Evolutionary conservation across 2,797 vertebrate genomes (phyloP).

Genomic region (Schizopygopsis malacanthus): DNA sequence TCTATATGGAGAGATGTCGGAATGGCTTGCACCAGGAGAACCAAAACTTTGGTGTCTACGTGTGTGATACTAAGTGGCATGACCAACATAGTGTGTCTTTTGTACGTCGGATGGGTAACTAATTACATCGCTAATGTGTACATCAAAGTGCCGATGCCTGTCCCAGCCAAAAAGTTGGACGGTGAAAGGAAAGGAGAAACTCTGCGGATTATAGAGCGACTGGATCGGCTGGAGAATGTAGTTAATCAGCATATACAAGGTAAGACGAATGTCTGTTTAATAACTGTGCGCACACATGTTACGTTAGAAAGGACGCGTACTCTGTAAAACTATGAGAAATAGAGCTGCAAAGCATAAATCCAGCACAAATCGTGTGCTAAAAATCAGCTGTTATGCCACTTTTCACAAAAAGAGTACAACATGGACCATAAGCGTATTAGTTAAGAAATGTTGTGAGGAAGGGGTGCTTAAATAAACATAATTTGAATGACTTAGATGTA

Average conservation of each 20-base stretch:
- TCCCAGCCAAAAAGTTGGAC: conserved; percentile 91
- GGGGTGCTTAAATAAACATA: not conserved
- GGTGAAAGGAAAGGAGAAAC: conserved; percentile 94
- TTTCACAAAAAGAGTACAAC: not conserved
- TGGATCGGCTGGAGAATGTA: conserved; percentile 95
- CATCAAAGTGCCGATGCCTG: conserved; percentile 91
- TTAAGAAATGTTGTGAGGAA: not conserved
- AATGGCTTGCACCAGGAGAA: conserved; percentile 99
- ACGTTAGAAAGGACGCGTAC: not conserved
- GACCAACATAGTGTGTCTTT: conserved; percentile 96
- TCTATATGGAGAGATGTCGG: conserved; percentile 86
- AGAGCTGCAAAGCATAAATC: not conserved
- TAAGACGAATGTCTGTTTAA: conserved; percentile 66
- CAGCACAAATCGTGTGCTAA: not conserved
- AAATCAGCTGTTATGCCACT: not conserved
- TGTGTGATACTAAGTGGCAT: conserved; percentile 98
- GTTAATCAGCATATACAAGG: conserved; percentile 99
- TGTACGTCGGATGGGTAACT: conserved; percentile 98
- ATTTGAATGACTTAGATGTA: not conserved
- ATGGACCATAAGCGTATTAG: not conserved
- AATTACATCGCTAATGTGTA: conserved; percentile 97
- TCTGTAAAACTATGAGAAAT: not conserved
- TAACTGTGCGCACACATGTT: not conserved
- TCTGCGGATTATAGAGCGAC: conserved; percentile 92
- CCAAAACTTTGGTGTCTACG: conserved; percentile 99